Evolutionary conservation across 1,140 invertebrate species (phyloP).

Genomic region (Gyrodactylus bullatarudis): DNA sequence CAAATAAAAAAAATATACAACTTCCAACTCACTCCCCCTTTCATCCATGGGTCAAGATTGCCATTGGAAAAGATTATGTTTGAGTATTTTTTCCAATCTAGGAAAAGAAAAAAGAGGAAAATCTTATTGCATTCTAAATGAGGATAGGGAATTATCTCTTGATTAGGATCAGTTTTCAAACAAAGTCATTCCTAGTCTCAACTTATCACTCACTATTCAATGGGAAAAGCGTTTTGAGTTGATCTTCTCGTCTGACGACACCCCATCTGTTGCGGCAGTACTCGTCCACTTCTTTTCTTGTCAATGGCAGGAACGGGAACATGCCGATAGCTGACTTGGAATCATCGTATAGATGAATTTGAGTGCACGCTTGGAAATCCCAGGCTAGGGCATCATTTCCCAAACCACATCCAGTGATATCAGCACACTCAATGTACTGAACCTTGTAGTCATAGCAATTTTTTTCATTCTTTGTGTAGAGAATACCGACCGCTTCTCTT

Average conservation of each 20-base stretch:
- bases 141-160: no score
- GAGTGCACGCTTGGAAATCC: constrained; percentile 18
- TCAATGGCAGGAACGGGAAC: constrained; percentile 16
- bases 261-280: constrained; percentile 14
- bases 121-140: neutral
- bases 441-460: constrained; percentile 15
- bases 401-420: constrained; percentile 18
- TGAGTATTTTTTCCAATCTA: constrained; percentile 8
- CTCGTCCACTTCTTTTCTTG: constrained; percentile 10
- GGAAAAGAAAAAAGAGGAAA: neutral
- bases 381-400: constrained; percentile 15
- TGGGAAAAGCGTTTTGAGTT: constrained; percentile 10
- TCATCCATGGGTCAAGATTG: constrained; percentile 14
- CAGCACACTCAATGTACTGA: constrained; percentile 18
- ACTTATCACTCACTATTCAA: no score
- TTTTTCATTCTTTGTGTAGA: neutral
- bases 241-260: constrained; percentile 12
- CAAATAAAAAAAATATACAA: no score
- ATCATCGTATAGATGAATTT: constrained; percentile 12
- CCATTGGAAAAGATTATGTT: constrained; percentile 17
- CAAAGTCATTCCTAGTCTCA: no score
- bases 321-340: constrained; percentile 15
- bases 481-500: neutral
- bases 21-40: constrained; percentile 16
- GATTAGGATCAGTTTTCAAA: no score